Evolutionary conservation across 2,113 vertebrate genomes (phyloP).

Genomic region (Rhinolophus ferrumequinum): DNA sequence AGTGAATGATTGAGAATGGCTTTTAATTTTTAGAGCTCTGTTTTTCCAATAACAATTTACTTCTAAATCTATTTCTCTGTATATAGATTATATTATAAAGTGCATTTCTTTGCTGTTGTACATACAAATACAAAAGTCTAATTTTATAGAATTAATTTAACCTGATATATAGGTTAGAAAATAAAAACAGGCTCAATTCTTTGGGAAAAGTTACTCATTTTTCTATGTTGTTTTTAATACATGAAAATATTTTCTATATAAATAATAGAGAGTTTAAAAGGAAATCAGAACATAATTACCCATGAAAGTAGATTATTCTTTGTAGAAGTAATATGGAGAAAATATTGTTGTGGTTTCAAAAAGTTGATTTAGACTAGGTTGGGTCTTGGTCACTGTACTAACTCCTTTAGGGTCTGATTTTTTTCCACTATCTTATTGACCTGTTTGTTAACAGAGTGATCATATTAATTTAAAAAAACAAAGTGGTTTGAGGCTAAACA

Average conservation of each 20-base stretch:
- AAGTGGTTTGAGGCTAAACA: neutral
- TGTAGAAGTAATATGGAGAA: slow-evolving; percentile 7
- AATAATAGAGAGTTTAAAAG: slow-evolving; percentile 28
- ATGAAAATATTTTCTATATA: slow-evolving; percentile 38
- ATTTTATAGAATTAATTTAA: slow-evolving; percentile 33
- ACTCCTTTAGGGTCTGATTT: neutral
- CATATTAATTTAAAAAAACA: neutral
- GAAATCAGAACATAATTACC: slow-evolving; percentile 31
- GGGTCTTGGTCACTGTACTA: neutral
- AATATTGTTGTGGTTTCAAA: neutral
- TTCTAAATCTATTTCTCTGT: slow-evolving; percentile 4
- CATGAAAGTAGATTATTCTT: neutral
- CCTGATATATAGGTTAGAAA: neutral
- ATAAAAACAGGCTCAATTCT: neutral
- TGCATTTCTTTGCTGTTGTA: neutral
- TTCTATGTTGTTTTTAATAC: slow-evolving; percentile 6
- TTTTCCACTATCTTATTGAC: neutral
- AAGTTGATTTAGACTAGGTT: neutral
- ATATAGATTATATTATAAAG: neutral
- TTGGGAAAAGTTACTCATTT: neutral
- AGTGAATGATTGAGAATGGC: neutral
- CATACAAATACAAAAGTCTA: slow-evolving; percentile 9
- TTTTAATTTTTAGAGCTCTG: slow-evolving; percentile 27
- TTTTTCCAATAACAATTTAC: slow-evolving; percentile 18
- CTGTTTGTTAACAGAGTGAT: neutral